phyloP scores from a whole-genome alignment of 2,797 vertebrate genomes.

The Gouania willdenowi region DNA sequence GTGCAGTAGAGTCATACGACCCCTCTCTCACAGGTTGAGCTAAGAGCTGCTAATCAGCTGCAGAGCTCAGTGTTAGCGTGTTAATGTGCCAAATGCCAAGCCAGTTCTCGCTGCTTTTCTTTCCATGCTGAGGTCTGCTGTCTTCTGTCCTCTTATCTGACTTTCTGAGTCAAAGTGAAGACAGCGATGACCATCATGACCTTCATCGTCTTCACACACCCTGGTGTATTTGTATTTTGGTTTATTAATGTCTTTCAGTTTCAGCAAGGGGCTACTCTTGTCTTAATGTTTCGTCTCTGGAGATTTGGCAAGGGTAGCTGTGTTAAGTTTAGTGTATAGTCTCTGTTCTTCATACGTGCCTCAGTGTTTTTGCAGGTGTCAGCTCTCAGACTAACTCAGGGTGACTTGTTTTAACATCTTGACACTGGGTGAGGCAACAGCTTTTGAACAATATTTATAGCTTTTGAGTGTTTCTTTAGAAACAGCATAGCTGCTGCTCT shows the following conservation, averaged over 20 bases:
- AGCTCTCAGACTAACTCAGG: conserved; percentile 32
- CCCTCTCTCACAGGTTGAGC: conserved; percentile 28
- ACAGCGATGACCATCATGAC: conserved; percentile 25
- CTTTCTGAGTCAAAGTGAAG: conserved; percentile 18
- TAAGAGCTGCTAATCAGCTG: conserved; percentile 55
- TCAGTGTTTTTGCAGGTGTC: conserved; percentile 62
- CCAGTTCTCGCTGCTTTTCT: conserved; percentile 23
- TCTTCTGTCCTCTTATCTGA: conserved; percentile 16
- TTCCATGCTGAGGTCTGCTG: conserved; percentile 9
- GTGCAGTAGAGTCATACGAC: conserved; percentile 55
- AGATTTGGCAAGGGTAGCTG: not conserved
- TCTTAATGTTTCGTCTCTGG: not conserved
- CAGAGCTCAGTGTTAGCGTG: conserved; percentile 42
- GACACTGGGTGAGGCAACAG: conserved; percentile 21
- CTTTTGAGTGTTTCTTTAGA: conserved; percentile 31
- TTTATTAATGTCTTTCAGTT: conserved; percentile 3
- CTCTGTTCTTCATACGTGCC: conserved; percentile 7
- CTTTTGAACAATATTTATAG: conserved; percentile 44
- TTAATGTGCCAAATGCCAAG: conserved; percentile 50
- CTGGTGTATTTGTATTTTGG: conserved; percentile 2
- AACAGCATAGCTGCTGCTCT: conserved; percentile 31
- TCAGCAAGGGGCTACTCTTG: not conserved
- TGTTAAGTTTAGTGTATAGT: not conserved
- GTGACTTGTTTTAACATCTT: conserved; percentile 37
- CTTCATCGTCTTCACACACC: conserved; percentile 3